phyloP scores from a whole-genome alignment of 2,113 vertebrate genomes.

The Tragelaphus scriptus region DNA sequence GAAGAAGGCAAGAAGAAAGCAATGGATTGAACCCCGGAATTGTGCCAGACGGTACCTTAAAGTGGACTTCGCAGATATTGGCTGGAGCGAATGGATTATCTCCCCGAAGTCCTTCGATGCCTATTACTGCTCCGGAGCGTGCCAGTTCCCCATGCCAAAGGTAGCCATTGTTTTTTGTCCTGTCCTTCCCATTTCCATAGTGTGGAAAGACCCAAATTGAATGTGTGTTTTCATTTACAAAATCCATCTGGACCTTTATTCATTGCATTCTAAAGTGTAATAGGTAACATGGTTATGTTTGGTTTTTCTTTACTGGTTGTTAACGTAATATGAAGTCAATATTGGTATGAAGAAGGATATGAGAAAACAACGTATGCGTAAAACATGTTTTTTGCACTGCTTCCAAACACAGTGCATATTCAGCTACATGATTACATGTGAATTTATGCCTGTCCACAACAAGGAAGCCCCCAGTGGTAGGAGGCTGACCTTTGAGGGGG shows the following conservation, averaged over 20 bases:
- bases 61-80: constrained; percentile 98
- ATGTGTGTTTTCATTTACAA: constrained; percentile 1
- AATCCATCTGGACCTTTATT: constrained; percentile 29
- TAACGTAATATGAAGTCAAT: constrained; percentile 46
- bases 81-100: constrained; percentile 99
- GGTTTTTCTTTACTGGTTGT: not conserved
- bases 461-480: not conserved
- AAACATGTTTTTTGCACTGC: constrained; percentile 43
- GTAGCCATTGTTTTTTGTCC: constrained; percentile 73
- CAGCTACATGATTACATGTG: not conserved
- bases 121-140: constrained; percentile 95
- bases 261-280: not conserved
- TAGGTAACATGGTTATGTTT: not conserved
- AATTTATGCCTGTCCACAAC: constrained; percentile 5
- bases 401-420: constrained; percentile 24
- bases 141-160: constrained; percentile 99
- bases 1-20: constrained; percentile 93
- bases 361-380: not conserved
- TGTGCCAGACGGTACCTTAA: constrained; percentile 94
- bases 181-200: not conserved
- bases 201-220: not conserved
- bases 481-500: not conserved
- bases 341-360: constrained; percentile 12
- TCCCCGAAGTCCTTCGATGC: constrained; percentile 97
- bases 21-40: constrained; percentile 91